Conservation (phyloP, 2,113 vertebrate genomes). For the Xenopus laevis region DNA sequence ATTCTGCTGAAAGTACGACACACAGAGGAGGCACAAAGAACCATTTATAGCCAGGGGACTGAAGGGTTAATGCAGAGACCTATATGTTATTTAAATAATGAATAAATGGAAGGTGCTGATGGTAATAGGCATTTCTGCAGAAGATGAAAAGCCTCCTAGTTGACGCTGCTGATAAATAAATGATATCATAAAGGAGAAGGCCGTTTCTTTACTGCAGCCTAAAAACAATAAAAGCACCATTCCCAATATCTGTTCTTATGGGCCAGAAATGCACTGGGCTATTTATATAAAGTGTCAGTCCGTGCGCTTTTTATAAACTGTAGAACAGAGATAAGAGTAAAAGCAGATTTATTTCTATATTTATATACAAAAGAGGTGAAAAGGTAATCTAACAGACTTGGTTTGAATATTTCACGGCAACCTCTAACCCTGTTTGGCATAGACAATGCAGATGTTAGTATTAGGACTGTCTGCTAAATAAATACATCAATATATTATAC, state of each 20-base stretch:
- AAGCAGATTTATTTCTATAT: not conserved
- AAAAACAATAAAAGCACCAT: constrained; percentile 37
- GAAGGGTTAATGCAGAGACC: constrained; percentile 15
- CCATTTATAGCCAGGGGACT: not conserved
- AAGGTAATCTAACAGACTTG: not conserved
- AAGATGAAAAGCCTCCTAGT: constrained; percentile 38
- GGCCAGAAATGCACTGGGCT: constrained; percentile 10
- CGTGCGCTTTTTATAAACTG: constrained; percentile 34
- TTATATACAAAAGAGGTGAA: constrained; percentile 5
- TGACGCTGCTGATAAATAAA: constrained; percentile 40
- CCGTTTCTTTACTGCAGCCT: constrained; percentile 32
- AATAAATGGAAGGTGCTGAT: constrained; percentile 38
- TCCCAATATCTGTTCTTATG: constrained; percentile 33
- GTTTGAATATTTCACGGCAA: not conserved
- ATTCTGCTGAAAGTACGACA: no score
- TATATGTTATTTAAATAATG: constrained; percentile 33
- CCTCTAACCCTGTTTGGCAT: no score
- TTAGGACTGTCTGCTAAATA: no score
- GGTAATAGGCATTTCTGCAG: constrained; percentile 36
- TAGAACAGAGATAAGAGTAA: constrained; percentile 21
- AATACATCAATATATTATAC: no score
- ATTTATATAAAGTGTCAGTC: constrained; percentile 37
- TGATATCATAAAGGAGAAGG: constrained; percentile 42
- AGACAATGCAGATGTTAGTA: no score
- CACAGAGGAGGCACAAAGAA: not conserved